A percentile compares a stretch with the other conserved stretches of the same genome.
Evolutionary conservation across 2,113 vertebrate genomes (phyloP).

Genomic region (Motacilla alba): DNA sequence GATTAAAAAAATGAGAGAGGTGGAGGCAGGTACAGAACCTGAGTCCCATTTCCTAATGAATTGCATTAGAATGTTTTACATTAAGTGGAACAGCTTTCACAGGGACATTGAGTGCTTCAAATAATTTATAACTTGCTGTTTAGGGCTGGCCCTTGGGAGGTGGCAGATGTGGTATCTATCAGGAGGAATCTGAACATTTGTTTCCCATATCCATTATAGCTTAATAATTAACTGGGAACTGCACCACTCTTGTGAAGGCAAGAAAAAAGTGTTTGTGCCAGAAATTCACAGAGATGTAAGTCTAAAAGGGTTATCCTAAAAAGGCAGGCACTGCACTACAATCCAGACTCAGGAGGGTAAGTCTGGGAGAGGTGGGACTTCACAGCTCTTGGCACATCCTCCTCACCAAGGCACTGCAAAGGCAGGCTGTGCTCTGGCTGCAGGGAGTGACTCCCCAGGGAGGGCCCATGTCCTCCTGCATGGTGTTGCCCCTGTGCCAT

Average conservation of each 20-base stretch:
- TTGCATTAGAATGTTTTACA: neutral
- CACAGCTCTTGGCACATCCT: neutral
- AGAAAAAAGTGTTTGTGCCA: neutral
- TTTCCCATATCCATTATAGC: neutral
- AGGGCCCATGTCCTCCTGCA: neutral
- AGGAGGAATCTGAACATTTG: neutral
- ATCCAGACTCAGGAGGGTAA: neutral
- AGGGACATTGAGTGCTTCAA: neutral
- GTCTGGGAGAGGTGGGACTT: neutral
- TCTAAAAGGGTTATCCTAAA: neutral
- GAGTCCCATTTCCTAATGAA: neutral
- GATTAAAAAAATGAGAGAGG: neutral
- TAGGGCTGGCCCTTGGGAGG: neutral
- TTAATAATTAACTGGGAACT: neutral
- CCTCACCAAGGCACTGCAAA: neutral
- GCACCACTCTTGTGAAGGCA: neutral
- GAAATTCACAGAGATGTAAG: neutral
- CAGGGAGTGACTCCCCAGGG: neutral
- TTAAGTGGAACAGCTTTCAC: neutral
- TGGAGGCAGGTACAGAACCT: neutral
- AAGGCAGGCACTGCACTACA: neutral
- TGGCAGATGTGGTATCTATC: neutral
- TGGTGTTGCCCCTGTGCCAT: rapidly evolving
- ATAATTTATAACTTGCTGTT: neutral
- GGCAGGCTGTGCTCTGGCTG: neutral